phyloP scores from a whole-genome alignment of 2,113 vertebrate genomes.

The Capra hircus region DNA sequence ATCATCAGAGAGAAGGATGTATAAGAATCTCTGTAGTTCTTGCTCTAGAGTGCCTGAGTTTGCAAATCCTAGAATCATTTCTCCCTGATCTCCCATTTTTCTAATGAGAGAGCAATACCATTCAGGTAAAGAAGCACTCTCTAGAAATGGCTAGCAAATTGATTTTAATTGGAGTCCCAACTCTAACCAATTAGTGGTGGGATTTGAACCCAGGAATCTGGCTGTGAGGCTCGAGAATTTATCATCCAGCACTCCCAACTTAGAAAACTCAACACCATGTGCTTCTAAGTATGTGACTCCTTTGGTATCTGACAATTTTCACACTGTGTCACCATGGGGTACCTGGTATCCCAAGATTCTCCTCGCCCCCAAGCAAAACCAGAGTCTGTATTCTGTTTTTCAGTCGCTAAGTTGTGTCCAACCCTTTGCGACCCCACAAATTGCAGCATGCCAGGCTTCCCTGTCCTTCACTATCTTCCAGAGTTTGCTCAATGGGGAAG shows the following conservation, averaged over 20 bases:
- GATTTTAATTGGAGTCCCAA: background rate
- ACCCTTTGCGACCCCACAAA: background rate
- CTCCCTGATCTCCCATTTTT: background rate
- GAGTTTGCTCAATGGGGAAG: background rate
- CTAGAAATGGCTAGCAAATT: background rate
- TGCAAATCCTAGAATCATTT: background rate
- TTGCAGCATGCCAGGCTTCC: background rate
- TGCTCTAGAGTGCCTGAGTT: background rate
- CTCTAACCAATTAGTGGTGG: background rate
- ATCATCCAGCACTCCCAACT: background rate
- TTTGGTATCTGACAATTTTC: background rate
- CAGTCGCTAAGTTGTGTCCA: background rate
- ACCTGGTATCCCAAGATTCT: background rate
- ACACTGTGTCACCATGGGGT: accelerated
- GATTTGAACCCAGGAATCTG: background rate
- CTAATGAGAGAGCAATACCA: background rate
- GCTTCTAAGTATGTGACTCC: background rate
- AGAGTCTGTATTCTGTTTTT: background rate
- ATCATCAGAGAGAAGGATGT: background rate
- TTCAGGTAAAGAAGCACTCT: background rate
- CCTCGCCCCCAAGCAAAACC: background rate
- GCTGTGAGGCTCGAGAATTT: background rate
- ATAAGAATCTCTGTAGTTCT: background rate
- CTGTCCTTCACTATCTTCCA: background rate
- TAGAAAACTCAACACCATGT: background rate